These are phyloP conservation scores for Polypterus senegalus DNA, from an alignment of 2,113 vertebrate genomes.

Conservation along the genomic window DNA sequence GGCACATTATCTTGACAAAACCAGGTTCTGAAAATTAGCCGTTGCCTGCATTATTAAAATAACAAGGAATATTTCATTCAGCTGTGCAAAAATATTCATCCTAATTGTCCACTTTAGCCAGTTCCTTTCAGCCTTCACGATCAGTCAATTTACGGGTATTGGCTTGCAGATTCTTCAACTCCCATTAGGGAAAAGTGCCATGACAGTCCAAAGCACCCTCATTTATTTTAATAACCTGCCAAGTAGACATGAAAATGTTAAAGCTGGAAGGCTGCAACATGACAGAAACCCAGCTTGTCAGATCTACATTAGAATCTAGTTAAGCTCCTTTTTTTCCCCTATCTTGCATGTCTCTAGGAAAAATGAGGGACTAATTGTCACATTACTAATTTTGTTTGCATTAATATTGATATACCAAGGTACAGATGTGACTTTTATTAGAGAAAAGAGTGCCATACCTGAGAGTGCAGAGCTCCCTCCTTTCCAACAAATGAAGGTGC, in stretches of 20 bases:
- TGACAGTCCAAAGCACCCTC: conserved; percentile 68
- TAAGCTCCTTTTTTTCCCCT: conserved; percentile 58
- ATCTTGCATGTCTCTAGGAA: conserved; percentile 55
- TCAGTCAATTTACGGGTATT: conserved; percentile 71
- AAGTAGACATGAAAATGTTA: conserved; percentile 92
- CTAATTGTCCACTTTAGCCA: conserved; percentile 97
- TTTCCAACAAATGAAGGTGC: too few species aligned
- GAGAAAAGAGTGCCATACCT: too few species aligned
- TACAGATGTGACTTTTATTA: neutral
- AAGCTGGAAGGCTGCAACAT: conserved; percentile 74
- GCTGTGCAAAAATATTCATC: conserved; percentile 68
- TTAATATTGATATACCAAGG: conserved; percentile 39
- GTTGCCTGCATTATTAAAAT: conserved; percentile 95
- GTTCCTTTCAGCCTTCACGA: conserved; percentile 75
- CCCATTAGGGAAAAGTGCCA: conserved; percentile 72
- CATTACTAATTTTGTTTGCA: conserved; percentile 63
- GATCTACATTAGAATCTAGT: conserved; percentile 73
- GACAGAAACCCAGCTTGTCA: conserved; percentile 86
- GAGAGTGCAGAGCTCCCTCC: too few species aligned
- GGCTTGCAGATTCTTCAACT: conserved; percentile 70
- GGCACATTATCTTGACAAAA: conserved; percentile 90
- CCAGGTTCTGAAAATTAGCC: conserved; percentile 82
- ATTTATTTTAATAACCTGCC: conserved; percentile 99
- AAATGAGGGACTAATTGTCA: conserved; percentile 70
- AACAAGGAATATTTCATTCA: conserved; percentile 94